Evolutionary conservation across 2,113 vertebrate genomes (phyloP), one percentile per base, ranked within the genome.

Genomic region (Cricetomys ansorgei): DNA sequence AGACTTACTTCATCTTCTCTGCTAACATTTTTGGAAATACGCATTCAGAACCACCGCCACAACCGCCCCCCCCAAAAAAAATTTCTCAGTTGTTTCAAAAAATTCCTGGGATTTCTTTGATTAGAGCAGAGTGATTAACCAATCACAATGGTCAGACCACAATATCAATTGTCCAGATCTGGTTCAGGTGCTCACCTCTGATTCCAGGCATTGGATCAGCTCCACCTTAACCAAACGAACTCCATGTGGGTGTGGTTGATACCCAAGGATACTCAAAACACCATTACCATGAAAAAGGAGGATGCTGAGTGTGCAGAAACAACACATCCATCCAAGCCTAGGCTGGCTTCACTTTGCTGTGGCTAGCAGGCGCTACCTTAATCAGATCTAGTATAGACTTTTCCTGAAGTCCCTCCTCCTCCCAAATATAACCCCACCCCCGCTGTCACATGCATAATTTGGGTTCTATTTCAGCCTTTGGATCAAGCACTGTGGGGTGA

Each of bases 211-310:
- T 37, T 59, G 55, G 40, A 27, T 40, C n/a, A 85, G 59, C 25
- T 81, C 79, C 80, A 96, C 57, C 75, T 80, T 87, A 97, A 88
- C 79, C 43, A 76, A 88, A 70, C 25, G 73, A 79, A 92, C n/a
- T 91, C 64, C 69, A 80, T 76, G 15, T 81, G 67, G 73, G 76
- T 72, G 31, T 40, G 55, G 81, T 8, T 34, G 23, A 86, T 95
- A 19, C 67, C 81, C 1, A 64, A 75, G 73, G 93, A 94, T 73
- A 92, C 15, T 59, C 62, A 93, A 83, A 50, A 55, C 7, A 53
- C 45, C 34, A 79, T 92, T 88, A 87, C 25, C 94, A 62, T 43
- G 67, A 91, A 57, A 25, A 53, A 50, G 25, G 94, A 90, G 40
- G 29, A 94, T 48, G 27, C 7, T 94, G 86, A 17, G 3, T 91